Conservation (phyloP, 2,888 invertebrate genomes). For the Plagiodera versicolora region DNA sequence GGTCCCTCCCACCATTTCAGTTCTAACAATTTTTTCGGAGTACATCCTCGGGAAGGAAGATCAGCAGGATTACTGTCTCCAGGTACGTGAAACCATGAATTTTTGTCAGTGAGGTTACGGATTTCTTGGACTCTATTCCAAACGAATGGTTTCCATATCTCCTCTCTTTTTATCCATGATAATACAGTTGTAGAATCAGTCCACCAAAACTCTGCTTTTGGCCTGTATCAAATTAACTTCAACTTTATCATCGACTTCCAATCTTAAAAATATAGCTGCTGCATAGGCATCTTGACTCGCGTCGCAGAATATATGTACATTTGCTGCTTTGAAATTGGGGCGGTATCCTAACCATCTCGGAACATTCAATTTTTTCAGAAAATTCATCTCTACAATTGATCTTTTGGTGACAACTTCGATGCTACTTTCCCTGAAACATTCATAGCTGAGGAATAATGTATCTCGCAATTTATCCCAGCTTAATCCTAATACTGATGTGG, state of each 20-base stretch:
- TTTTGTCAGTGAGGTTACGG: constrained; percentile 30
- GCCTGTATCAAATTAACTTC: constrained; percentile 2
- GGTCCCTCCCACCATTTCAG: constrained; percentile 47
- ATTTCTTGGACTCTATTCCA: constrained; percentile 41
- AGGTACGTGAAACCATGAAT: constrained; percentile 41
- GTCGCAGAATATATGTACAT: no score
- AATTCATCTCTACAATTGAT: constrained; percentile 2
- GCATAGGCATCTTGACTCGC: not conserved
- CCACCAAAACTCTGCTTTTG: constrained; percentile 29
- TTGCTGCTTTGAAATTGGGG: no score
- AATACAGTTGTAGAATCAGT: constrained; percentile 40
- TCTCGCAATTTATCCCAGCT: not conserved
- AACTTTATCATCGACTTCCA: not conserved
- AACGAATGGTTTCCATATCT: constrained; percentile 39
- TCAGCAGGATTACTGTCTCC: constrained; percentile 43
- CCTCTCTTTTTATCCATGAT: constrained; percentile 38
- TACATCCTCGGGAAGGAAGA: constrained; percentile 42
- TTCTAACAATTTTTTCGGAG: constrained; percentile 33
- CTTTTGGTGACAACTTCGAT: not conserved
- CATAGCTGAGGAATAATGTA: not conserved
- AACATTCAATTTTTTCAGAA: not conserved
- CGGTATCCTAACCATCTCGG: constrained; percentile 7
- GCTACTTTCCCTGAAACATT: not conserved
- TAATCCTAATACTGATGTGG: constrained; percentile 3
- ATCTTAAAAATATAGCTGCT: not conserved